Conservation (phyloP, 2,797 vertebrate genomes). For the Myripristis murdjan region DNA sequence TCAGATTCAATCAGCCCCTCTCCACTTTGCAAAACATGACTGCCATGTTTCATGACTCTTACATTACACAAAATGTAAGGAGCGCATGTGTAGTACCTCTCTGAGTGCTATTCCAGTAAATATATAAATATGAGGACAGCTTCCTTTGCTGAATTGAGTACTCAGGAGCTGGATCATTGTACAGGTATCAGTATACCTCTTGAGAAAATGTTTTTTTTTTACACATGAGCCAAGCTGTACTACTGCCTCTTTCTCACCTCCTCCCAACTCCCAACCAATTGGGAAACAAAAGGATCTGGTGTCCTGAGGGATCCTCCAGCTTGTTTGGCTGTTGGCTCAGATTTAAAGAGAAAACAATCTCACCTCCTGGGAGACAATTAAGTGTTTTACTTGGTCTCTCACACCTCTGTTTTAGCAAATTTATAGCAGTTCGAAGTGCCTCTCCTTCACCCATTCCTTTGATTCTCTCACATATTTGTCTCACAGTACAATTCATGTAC, state of each 20-base stretch:
- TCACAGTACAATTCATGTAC: background rate
- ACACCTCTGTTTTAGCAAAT: slow-evolving; percentile 49
- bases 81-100: too few species aligned
- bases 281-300: slow-evolving; percentile 47
- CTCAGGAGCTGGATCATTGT: too few species aligned
- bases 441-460: slow-evolving; percentile 28
- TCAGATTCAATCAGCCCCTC: too few species aligned
- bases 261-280: slow-evolving; percentile 20
- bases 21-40: too few species aligned
- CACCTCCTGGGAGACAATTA: slow-evolving; percentile 73
- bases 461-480: background rate
- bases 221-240: slow-evolving; percentile 9
- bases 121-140: slow-evolving; percentile 6
- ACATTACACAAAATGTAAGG: too few species aligned
- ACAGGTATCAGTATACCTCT: slow-evolving; percentile 15
- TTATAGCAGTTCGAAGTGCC: slow-evolving; percentile 44
- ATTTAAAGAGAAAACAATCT: slow-evolving; percentile 56
- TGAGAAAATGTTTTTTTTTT: slow-evolving; percentile 28
- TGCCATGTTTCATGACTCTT: too few species aligned
- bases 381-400: slow-evolving; percentile 43
- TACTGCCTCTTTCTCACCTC: slow-evolving; percentile 13
- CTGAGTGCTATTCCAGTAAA: too few species aligned
- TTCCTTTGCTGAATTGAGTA: background rate
- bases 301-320: slow-evolving; percentile 29
- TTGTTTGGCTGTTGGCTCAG: slow-evolving; percentile 45